Base-by-base conservation (phyloP, 2,113 vertebrate genomes). In the Lynx canadensis region DNA sequence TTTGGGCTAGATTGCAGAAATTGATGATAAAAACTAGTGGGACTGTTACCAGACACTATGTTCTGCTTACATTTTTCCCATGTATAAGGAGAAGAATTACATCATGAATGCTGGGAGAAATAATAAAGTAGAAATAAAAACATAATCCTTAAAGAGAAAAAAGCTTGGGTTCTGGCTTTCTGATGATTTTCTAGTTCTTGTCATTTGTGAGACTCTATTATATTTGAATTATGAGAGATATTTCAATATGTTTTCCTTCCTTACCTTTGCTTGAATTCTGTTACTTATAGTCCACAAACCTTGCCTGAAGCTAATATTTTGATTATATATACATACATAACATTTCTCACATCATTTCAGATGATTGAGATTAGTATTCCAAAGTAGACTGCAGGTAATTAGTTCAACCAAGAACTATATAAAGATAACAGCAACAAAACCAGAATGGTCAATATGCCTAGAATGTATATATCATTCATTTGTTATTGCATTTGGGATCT, bases 21-120 rank as follows among this genome's bases (percentile, higher is more conserved):
- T 23, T 55, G 66, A 48, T 25, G 7, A 41, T 27, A 78, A 83
- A 89, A 71, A 55, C 18, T 10, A 29, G 11, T 65, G 3, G 23
- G 16, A 0, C 12, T 81, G 0, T 50, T 69, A 69, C 10, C 6
- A 55, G 84, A 92, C 4, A 3, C 2, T 16, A 0, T 55, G 31
- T 8, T 14, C 7, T 41, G 1, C 1, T 81, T 60, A 7, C 7
- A 4, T n/a, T 88, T 60, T 89, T 29, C 6, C 10, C 23, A 0
- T 50, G 10, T 63, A 12, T 41, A 65, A 71, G 13, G 29, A 57
- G 52, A 73, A 73, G 5, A 48, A 92, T 63, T 10, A 82, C 73
- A 74, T 63, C 21, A 66, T 38, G 13, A 5, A 29, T 89, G 4
- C 8, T 45, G 7, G 5, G 41, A 79, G n/a, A 88, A 45, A 68